Conservation (phyloP, 2,888 invertebrate genomes). For the Cryptops parisi region DNA sequence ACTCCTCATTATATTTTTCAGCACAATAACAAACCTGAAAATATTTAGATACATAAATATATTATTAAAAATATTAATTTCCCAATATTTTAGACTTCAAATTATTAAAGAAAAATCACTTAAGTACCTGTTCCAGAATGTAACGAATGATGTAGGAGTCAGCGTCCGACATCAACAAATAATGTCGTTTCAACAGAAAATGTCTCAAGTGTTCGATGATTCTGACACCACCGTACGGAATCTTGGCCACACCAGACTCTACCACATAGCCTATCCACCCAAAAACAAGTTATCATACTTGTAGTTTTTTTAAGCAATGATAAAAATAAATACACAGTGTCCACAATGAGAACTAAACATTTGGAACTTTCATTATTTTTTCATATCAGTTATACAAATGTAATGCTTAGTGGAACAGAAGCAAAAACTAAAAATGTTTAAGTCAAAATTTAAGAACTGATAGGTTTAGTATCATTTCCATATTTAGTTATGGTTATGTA, state of each 20-base stretch:
- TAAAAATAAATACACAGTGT: neutral
- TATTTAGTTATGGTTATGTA: too few species aligned
- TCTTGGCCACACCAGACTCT: constrained; percentile 38
- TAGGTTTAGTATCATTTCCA: too few species aligned
- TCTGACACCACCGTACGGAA: constrained; percentile 39
- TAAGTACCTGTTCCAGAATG: constrained; percentile 29
- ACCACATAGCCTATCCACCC: constrained; percentile 32
- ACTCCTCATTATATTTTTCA: constrained; percentile 33
- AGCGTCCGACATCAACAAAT: constrained; percentile 27
- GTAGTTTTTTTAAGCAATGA: neutral
- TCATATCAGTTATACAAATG: too few species aligned
- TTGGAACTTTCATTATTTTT: too few species aligned
- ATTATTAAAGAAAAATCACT: neutral
- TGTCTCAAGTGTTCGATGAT: constrained; percentile 35
- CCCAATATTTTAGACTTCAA: neutral
- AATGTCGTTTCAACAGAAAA: constrained; percentile 30
- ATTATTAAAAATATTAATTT: neutral
- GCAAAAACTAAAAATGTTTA: too few species aligned
- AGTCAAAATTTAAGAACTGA: too few species aligned
- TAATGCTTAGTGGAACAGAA: too few species aligned
- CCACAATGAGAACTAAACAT: too few species aligned
- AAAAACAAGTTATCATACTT: too few species aligned
- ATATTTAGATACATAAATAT: neutral
- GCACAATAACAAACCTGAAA: constrained; percentile 34
- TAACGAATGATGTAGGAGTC: constrained; percentile 37